Evolutionary conservation across 35 echinoderm and acorn worm species (phyloP), one percentile per base, ranked within the genome.

Genomic region (Heliocidaris tuberculata): DNA sequence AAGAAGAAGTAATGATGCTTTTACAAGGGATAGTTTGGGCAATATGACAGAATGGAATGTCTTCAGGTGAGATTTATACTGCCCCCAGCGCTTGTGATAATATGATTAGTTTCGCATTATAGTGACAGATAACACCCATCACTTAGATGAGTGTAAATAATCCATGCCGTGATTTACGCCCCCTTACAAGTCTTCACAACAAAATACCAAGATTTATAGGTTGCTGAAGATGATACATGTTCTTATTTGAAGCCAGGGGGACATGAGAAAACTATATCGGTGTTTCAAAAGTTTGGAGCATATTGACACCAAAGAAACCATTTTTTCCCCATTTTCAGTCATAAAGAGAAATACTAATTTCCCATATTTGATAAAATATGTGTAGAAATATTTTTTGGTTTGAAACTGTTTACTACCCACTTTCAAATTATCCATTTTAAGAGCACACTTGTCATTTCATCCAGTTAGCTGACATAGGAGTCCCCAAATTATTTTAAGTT

Each of bases 131-230:
- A 70, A 70, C 60, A 70, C 60, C 60, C 60, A 70, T 70, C 60
- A 70, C 60, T 70, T 70, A 70, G 60, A 70, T 70, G 60, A 70
- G 60, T 70, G 60, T 70, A 70, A 70, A 70, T 70, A 70, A 70
- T 70, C 60, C 60, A 70, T 70, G 60, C 60, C 5, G 17, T 70
- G 60, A 70, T 70, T 70, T 70, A 70, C 17, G 60, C 60, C 60
- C 21, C 60, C 60, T 65, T 70, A 70, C 60, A 70, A 70, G 60
- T 70, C 60, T 70, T 70, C 17, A 70, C 60, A 70, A 70, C 60
- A 70, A 70, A 70, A 70, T 70, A 70, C 16, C 60, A 1, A 27
- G 60, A 70, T 70, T 70, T 70, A 70, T 70, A 19, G 17, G 15
- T 70, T 70, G 60, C 60, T 70, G 60, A 17, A 70, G 60, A 70